Evolutionary conservation across 2,888 invertebrate genomes (phyloP), one percentile per base, ranked within the genome.

Genomic region (Esperia sulphurella): DNA sequence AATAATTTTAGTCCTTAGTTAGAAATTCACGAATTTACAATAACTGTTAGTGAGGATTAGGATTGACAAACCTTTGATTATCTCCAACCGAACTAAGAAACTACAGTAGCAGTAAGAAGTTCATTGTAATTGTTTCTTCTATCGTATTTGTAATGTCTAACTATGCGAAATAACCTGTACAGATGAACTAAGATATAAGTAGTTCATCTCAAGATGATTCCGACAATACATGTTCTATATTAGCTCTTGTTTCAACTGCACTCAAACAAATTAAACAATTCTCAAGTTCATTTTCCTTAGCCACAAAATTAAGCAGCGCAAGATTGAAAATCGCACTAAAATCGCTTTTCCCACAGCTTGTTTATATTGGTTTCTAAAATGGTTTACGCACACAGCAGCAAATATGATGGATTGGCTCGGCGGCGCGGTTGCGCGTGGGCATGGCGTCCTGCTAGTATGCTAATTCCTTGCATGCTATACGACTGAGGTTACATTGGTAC

Each of bases 391-490:
- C 75, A 73, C 75, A 68, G 65, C 69, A 70, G 71, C 66, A 65
- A 66, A 74, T 83, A 86, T 87, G 87, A 86, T 79, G 83, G 83
- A 87, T 86, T 75, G 78, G 68, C 66, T 59, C 72, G 21, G 33
- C 31, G n/a, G 53, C 61, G 71, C 30, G 38, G 52, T 59, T 52
- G 59, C 61, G 65, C 85, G 84, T 87, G 85, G 81, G 86, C 86
- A 75, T 71, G 61, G 72, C 74, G 63, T 79, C 79, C 79, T 73
- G 72, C 76, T 84, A 61, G 86, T 87, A 87, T 87, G 87, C 86
- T 84, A 87, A 87, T 86, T 68, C 75, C 68, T 72, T 59, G 71
- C 71, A 70, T 71, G 69, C 68, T 67, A 67, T 68, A 62, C 55
- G 57, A 46, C 57, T 59, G 60, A 62, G 71, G 75, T 70, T 75